These are phyloP conservation scores for Cylloceria caligata DNA, from an alignment of 2,888 invertebrate genomes.

Conservation along the genomic window DNA sequence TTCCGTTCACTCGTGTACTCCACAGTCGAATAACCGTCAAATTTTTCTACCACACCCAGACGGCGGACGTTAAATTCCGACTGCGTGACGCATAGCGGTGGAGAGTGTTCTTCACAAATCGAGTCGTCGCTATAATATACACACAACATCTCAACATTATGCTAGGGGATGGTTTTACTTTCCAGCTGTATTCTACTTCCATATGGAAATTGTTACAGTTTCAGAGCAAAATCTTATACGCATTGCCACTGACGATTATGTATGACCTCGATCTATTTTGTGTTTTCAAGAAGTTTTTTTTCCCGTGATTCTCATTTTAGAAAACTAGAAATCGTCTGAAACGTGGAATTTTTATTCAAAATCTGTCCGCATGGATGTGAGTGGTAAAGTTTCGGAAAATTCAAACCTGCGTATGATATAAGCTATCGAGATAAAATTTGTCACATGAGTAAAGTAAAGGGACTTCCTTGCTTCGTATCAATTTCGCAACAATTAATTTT, in stretches of 20 bases:
- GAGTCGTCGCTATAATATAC: constrained; percentile 28
- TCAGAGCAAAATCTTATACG: neutral
- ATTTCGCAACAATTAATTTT: no score
- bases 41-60: constrained; percentile 68
- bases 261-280: no score
- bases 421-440: no score
- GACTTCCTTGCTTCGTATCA: no score
- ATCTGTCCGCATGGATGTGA: no score
- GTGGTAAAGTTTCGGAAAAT: no score
- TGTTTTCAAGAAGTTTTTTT: neutral
- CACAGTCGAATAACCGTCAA: constrained; percentile 48
- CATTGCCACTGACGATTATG: neutral
- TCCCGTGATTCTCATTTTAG: no score
- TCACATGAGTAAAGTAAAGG: no score
- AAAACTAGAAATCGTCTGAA: no score
- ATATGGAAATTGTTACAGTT: neutral
- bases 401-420: no score
- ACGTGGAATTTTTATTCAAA: no score
- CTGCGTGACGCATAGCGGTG: constrained; percentile 78
- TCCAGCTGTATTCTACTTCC: neutral
- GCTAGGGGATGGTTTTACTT: neutral
- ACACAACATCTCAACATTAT: neutral
- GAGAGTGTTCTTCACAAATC: constrained; percentile 51
- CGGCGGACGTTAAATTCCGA: constrained; percentile 80
- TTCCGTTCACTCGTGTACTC: constrained; percentile 13